Percentiles rank a stretch among this genome's conserved stretches.
Evolutionary conservation across 2,888 invertebrate species (phyloP).

Genomic region (Calameuta idolon): DNA sequence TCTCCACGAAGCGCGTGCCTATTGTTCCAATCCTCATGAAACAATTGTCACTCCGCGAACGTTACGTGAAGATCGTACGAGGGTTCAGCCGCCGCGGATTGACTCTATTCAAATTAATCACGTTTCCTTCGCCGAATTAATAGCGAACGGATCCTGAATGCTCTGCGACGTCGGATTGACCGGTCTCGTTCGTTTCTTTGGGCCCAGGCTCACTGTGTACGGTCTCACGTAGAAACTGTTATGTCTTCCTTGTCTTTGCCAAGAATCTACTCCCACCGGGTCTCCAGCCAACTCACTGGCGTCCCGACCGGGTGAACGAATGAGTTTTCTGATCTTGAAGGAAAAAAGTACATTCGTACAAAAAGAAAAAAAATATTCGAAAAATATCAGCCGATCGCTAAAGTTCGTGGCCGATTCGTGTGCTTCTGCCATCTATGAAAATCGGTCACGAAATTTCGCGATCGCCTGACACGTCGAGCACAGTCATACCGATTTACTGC

Average conservation of each 20-base stretch:
- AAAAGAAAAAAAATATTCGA: background rate
- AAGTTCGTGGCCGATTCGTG: no score
- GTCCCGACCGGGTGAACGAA: background rate
- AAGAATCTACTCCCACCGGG: background rate
- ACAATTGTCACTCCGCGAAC: constrained; percentile 1
- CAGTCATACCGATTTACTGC: background rate
- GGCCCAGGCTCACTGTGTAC: background rate
- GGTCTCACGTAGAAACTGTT: background rate
- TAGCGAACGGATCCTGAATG: background rate
- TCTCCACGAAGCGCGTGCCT: constrained; percentile 19
- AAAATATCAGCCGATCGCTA: background rate
- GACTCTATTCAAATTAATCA: constrained; percentile 19
- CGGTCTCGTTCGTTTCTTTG: background rate
- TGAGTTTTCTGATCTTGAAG: background rate
- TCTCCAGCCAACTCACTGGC: background rate
- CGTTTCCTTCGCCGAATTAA: constrained; percentile 2
- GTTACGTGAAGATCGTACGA: constrained; percentile 9
- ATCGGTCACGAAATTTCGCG: no score
- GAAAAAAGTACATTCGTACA: no score
- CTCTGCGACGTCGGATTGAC: background rate
- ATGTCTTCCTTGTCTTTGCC: background rate
- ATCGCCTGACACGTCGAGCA: background rate
- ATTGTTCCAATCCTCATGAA: constrained; percentile 13
- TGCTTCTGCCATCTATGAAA: no score
- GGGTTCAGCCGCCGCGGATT: background rate